Base-by-base conservation (phyloP, 1,140 invertebrate species). In the Macrosteles quadrilineatus region DNA sequence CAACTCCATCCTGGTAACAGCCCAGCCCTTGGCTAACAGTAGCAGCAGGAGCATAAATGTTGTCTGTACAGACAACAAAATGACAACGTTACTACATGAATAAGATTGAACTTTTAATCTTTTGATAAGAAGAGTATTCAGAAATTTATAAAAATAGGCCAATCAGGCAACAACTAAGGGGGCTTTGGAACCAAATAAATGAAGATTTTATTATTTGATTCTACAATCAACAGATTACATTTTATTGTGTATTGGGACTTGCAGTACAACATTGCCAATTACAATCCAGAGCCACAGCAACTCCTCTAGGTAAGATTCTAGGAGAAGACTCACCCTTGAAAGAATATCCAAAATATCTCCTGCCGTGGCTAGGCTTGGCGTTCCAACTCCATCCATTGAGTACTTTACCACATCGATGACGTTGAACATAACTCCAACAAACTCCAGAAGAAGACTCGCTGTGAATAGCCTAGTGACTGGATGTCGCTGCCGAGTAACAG, bases 11-110 rank as follows among this genome's bases (percentile, higher is more conserved):
- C 92, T 84, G 23, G 95, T 98, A 6, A 98, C 93, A 14, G 95
- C 96, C 96, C 96, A 98, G 29, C 97, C 97, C 85, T 98, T 98
- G 32, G 96, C 96, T 68, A 98, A 82, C 59, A 98, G 82, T 53
- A 99, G 82, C 36, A 98, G 83, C n/a, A 98, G 83, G 70, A 99
- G 83, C 93, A 98, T 97, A 77, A 98, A 97, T 9, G 94, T 85
- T 67, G 94, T 94, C 90, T 96, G 81, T 59, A 89, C 78, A 75
- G 71, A 75, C 40, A 73, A 74, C 71, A 69, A 69, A 36, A n/a
- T n/a, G n/a, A n/a, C n/a, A n/a, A n/a, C n/a, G n/a, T n/a, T n/a
- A n/a, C n/a, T n/a, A 59, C 27, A 30, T 1, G 53, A 23, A 57
- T 57, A n/a, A 57, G 11, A 57, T 9, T 57, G 23, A 29, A 29